Evolutionary conservation across 2,888 invertebrate species (phyloP).

Genomic region (Xylota sylvarum): DNA sequence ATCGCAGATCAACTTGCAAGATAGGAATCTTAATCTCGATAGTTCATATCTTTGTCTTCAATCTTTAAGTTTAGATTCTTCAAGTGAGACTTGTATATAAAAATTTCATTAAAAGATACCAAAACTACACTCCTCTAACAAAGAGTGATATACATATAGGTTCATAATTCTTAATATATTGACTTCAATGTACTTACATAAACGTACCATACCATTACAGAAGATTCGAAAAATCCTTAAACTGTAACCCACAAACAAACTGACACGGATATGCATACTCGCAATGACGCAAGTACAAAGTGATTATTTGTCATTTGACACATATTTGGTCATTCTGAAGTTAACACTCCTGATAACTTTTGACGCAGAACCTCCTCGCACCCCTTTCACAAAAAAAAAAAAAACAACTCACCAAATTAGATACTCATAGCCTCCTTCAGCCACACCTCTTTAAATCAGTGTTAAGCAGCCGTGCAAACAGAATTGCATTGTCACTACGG

Average conservation of each 20-base stretch:
- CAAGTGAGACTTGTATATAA: too few species aligned
- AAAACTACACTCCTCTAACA: too few species aligned
- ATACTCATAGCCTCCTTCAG: neutral
- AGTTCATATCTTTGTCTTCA: too few species aligned
- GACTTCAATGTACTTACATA: too few species aligned
- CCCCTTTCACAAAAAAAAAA: neutral
- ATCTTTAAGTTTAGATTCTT: too few species aligned
- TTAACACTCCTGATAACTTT: neutral
- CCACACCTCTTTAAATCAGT: slow-evolving; percentile 3
- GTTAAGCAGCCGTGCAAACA: slow-evolving; percentile 26
- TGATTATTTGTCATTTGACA: slow-evolving; percentile 22
- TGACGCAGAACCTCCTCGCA: slow-evolving; percentile 12
- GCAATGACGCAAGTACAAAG: slow-evolving; percentile 5
- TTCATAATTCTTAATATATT: too few species aligned
- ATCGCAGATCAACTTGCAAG: too few species aligned
- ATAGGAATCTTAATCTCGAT: too few species aligned
- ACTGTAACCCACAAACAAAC: neutral
- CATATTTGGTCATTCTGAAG: slow-evolving; percentile 10
- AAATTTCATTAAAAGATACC: too few species aligned
- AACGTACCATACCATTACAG: too few species aligned
- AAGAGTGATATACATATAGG: too few species aligned
- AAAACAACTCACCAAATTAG: neutral
- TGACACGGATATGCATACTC: neutral
- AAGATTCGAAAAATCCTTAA: too few species aligned
- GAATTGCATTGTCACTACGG: slow-evolving; percentile 12